phyloP scores from a whole-genome alignment of 2,113 vertebrate species.

The Bambusicola thoracicus region DNA sequence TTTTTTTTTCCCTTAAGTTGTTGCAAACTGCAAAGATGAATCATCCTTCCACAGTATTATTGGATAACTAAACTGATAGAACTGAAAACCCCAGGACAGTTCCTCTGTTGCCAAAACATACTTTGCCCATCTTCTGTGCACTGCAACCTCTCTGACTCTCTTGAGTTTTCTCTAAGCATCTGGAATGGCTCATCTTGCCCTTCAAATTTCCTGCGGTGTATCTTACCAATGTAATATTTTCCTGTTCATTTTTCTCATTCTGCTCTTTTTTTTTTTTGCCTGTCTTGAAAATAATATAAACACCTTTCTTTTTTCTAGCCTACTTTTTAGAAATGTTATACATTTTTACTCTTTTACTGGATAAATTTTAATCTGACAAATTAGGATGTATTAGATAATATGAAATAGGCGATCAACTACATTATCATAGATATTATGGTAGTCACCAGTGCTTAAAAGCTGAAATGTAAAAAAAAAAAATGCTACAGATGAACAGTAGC shows the following conservation, averaged over 20 bases:
- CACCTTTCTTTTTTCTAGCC: not conserved
- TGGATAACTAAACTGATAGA: not conserved
- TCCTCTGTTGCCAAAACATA: not conserved
- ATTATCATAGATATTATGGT: not conserved
- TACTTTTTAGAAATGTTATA: not conserved
- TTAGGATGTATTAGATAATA: not conserved
- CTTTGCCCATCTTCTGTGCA: not conserved
- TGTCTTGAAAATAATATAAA: not conserved
- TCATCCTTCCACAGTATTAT: not conserved
- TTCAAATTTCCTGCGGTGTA: not conserved
- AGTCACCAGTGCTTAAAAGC: not conserved
- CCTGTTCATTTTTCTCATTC: not conserved
- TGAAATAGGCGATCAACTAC: not conserved
- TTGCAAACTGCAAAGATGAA: not conserved
- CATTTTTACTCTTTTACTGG: not conserved
- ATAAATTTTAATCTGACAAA: not conserved
- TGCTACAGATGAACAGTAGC: not conserved
- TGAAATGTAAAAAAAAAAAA: not conserved
- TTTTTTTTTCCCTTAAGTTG: not conserved
- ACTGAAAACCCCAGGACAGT: not conserved
- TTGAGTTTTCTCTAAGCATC: not conserved
- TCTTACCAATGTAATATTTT: not conserved
- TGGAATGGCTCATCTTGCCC: not conserved
- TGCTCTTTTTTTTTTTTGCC: not conserved
- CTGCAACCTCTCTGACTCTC: not conserved